Conservation (phyloP, 2,113 vertebrate genomes). For the Chloebia gouldiae region DNA sequence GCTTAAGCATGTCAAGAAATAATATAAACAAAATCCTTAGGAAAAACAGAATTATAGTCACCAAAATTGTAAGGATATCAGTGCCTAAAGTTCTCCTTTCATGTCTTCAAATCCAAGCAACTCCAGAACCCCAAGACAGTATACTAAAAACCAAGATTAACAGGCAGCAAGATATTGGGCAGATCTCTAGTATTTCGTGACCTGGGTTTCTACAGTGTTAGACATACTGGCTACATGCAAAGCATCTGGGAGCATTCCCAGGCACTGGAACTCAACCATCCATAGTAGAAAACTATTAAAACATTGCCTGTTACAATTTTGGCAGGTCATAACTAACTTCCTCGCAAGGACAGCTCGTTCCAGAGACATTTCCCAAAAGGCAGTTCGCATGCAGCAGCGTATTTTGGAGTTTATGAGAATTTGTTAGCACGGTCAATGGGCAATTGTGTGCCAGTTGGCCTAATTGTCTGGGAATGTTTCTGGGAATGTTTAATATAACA, state of each 20-base stretch:
- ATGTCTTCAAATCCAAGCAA: neutral
- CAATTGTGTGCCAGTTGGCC: slow-evolving; percentile 19
- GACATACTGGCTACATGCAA: neutral
- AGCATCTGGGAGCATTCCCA: slow-evolving; percentile 28
- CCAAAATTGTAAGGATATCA: neutral
- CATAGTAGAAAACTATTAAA: slow-evolving; percentile 17
- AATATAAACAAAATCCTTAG: neutral
- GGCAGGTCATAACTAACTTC: slow-evolving; percentile 3
- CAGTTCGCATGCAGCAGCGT: neutral
- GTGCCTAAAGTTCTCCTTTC: neutral
- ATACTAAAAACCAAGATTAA: neutral
- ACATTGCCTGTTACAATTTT: slow-evolving; percentile 7
- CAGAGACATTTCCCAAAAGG: neutral
- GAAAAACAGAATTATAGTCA: neutral
- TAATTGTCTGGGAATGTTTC: slow-evolving; percentile 42
- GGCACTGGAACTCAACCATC: neutral
- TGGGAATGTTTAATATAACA: slow-evolving; percentile 14
- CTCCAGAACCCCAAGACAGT: neutral
- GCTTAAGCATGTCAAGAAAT: neutral
- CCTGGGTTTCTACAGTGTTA: neutral
- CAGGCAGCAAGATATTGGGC: neutral
- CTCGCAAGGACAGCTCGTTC: slow-evolving; percentile 13
- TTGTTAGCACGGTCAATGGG: slow-evolving; percentile 13
- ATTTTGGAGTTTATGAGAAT: neutral
- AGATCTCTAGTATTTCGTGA: neutral